Conservation (phyloP, 2,113 vertebrate genomes). For the Morone chrysops region DNA sequence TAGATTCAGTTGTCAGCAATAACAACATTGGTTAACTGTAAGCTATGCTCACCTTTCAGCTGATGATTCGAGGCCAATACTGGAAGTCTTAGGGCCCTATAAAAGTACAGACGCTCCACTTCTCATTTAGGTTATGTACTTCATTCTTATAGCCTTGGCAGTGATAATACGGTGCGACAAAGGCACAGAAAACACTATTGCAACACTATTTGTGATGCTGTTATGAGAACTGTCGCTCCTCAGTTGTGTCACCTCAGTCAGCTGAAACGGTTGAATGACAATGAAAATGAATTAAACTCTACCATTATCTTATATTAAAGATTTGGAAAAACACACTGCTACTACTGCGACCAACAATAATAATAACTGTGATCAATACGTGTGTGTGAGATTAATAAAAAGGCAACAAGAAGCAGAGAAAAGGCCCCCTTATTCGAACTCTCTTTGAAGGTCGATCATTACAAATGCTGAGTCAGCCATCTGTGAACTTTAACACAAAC, state of each 20-base stretch:
- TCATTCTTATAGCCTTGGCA: not conserved
- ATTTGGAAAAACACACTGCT: not conserved
- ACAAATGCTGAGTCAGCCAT: slow-evolving; percentile 30
- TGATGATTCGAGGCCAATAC: not conserved
- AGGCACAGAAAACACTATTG: not conserved
- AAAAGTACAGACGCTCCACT: not conserved
- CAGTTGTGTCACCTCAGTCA: slow-evolving; percentile 10
- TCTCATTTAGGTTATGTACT: not conserved
- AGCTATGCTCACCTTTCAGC: not conserved
- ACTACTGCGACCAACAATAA: not conserved
- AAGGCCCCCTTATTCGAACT: not conserved
- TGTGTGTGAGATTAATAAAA: not conserved
- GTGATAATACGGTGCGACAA: not conserved
- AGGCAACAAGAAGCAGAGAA: not conserved
- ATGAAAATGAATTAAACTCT: no score
- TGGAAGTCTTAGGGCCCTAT: not conserved
- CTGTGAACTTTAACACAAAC: slow-evolving; percentile 38
- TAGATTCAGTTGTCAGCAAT: not conserved
- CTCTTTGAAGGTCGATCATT: not conserved
- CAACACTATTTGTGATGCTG: not conserved
- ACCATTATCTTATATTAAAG: not conserved
- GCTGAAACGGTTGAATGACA: not conserved
- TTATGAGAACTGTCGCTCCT: slow-evolving; percentile 50
- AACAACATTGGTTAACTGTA: not conserved
- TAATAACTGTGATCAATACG: not conserved